A percentile compares a stretch with the other conserved stretches of the same genome.
phyloP scores from a whole-genome alignment of 2,797 vertebrate species.

The Tangara arthus region DNA sequence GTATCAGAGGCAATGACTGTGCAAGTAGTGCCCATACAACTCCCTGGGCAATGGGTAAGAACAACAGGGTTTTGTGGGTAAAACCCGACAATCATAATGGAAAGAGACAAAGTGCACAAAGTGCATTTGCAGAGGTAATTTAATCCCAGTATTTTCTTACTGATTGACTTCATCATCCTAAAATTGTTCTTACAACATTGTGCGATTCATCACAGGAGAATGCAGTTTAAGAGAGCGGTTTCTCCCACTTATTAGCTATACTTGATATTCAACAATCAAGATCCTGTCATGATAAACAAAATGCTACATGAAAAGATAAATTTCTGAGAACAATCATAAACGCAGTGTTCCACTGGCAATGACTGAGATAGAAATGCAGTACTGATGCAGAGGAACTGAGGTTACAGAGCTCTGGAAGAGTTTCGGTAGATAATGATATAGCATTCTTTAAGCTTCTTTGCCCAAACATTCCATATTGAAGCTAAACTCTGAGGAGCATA shows the following conservation, averaged over 20 bases:
- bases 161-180: not conserved
- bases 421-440: not conserved
- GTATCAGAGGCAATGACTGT: not conserved
- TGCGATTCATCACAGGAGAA: not conserved
- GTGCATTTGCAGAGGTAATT: not conserved
- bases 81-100: not conserved
- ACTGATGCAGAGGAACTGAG: not conserved
- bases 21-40: not conserved
- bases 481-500: not conserved
- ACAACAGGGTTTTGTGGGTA: not conserved
- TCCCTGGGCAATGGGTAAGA: not conserved
- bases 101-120: not conserved
- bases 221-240: not conserved
- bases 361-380: not conserved
- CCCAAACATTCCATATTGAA: not conserved
- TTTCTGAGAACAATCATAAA: not conserved
- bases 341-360: not conserved
- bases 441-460: not conserved
- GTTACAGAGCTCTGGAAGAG: not conserved
- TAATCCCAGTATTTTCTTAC: not conserved
- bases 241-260: not conserved
- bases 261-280: not conserved
- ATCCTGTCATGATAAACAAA: not conserved
- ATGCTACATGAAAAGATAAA: not conserved
- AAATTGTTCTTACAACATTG: not conserved